Percentiles rank a stretch among this genome's conserved stretches.
Evolutionary conservation across 2,888 invertebrate genomes (phyloP).

Genomic region (Polyploca ridens): DNA sequence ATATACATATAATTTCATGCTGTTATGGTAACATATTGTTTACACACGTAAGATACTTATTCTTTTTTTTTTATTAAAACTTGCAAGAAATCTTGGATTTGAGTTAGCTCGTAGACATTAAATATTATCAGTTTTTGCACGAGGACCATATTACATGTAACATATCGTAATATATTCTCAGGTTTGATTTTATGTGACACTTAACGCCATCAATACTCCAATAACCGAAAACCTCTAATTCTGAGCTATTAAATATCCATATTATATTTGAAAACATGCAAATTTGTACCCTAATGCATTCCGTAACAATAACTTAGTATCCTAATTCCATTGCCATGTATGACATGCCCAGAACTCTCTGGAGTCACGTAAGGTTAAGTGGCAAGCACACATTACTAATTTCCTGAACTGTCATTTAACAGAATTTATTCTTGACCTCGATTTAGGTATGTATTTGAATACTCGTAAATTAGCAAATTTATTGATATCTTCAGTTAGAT

Average conservation of each 20-base stretch:
- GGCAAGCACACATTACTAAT: slow-evolving; percentile 29
- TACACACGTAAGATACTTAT: not conserved
- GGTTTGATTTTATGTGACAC: not conserved
- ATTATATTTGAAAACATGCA: slow-evolving; percentile 19
- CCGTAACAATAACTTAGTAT: slow-evolving; percentile 43
- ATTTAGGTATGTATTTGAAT: not conserved
- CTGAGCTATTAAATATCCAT: not conserved
- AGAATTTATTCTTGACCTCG: slow-evolving; percentile 13
- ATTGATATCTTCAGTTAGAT: not conserved
- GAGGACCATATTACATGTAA: not conserved
- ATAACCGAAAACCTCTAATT: not conserved
- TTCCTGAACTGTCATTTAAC: slow-evolving; percentile 15
- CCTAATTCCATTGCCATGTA: slow-evolving; percentile 63
- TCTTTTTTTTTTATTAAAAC: no score
- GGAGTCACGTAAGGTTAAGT: slow-evolving; percentile 63
- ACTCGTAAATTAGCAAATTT: not conserved
- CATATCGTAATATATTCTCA: not conserved
- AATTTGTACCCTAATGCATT: slow-evolving; percentile 53
- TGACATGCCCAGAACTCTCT: slow-evolving; percentile 53
- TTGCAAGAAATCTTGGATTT: no score
- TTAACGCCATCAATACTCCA: not conserved
- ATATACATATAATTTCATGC: not conserved
- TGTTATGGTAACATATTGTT: not conserved
- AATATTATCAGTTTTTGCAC: not conserved
- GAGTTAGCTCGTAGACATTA: no score